These are phyloP conservation scores for Mesocentrotus franciscanus DNA, from an alignment of 53 echinoderm and acorn worm species.

Conservation along the genomic window DNA sequence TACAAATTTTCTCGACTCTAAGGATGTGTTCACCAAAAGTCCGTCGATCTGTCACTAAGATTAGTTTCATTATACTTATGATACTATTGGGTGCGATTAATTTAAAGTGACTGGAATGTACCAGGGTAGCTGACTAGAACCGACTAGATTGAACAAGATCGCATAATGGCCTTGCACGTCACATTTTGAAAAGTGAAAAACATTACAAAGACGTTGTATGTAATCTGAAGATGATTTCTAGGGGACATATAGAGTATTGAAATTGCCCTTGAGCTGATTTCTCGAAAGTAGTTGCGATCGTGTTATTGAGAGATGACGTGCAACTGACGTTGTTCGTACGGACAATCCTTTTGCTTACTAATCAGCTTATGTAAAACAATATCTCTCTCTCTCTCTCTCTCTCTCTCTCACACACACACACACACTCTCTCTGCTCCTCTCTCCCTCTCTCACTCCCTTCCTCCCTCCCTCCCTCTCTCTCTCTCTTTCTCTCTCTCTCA, in stretches of 20 bases:
- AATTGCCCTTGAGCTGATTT: no score
- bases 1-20: neutral
- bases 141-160: neutral
- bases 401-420: no score
- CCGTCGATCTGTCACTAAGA: neutral
- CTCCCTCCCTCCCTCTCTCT: neutral
- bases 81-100: neutral
- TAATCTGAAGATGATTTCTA: no score
- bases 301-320: no score
- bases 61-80: neutral
- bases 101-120: neutral
- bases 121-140: neutral
- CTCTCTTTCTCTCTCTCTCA: neutral
- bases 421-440: no score
- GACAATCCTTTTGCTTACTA: neutral
- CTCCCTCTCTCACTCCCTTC: no score
- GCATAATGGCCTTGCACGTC: no score
- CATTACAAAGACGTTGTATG: no score
- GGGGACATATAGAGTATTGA: no score
- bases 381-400: no score
- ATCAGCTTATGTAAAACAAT: neutral
- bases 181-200: no score
- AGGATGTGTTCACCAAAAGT: neutral
- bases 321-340: neutral
- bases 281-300: no score